These are phyloP conservation scores for Agonopterix heracliana DNA, from an alignment of 2,888 invertebrate genomes.

Conservation along the genomic window DNA sequence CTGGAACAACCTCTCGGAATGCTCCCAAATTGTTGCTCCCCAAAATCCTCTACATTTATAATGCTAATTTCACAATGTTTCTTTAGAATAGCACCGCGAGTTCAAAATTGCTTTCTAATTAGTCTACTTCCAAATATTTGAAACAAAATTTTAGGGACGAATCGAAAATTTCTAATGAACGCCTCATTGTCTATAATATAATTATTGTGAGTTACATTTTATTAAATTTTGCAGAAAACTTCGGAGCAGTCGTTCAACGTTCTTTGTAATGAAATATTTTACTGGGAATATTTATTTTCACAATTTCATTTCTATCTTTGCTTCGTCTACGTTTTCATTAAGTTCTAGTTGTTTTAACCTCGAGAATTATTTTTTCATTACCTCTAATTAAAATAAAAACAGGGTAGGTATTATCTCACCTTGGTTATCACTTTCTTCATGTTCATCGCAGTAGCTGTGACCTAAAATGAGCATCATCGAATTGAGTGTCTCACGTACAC, in stretches of 20 bases:
- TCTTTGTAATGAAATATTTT: too few species aligned
- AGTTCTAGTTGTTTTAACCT: too few species aligned
- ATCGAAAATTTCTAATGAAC: neutral
- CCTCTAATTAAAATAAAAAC: too few species aligned
- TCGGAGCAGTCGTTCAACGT: too few species aligned
- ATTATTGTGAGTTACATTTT: too few species aligned
- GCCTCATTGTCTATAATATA: too few species aligned
- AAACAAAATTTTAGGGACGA: neutral
- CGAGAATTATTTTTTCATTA: too few species aligned
- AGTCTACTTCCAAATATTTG: slow-evolving; percentile 1
- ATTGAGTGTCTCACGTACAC: slow-evolving; percentile 50
- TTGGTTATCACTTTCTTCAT: slow-evolving; percentile 5
- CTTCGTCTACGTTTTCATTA: too few species aligned
- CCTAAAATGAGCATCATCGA: slow-evolving; percentile 49
- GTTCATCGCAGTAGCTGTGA: slow-evolving; percentile 23
- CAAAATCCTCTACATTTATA: slow-evolving; percentile 16
- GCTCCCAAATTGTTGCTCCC: slow-evolving; percentile 1
- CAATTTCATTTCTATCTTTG: too few species aligned
- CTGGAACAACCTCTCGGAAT: neutral
- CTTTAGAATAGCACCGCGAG: slow-evolving; percentile 1
- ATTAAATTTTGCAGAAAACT: too few species aligned
- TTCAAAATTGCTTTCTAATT: slow-evolving; percentile 7
- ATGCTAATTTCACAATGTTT: slow-evolving; percentile 13
- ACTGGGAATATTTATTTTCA: too few species aligned
- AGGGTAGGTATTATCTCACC: neutral